Evolutionary conservation across 2,113 vertebrate species (phyloP), one percentile per base, ranked within the genome.

Genomic region (Poecile atricapillus): DNA sequence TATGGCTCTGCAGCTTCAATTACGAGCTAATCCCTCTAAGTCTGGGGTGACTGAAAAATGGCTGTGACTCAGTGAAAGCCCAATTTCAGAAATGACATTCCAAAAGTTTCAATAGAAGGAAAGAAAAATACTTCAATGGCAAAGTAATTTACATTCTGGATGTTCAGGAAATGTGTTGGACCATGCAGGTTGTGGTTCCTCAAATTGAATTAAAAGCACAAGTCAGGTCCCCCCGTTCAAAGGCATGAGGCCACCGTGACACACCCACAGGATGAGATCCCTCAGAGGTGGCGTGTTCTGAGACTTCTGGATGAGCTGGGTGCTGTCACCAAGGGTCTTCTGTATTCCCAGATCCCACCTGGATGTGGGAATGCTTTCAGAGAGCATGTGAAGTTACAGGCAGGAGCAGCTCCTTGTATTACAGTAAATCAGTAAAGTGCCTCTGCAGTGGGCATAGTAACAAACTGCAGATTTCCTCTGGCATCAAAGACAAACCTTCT

Each of bases 181-280:
- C 17, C 0, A 33, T 13, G 15, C 19, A 53, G 35, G 14, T 22
- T 50, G 5, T 17, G 83, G 35, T 43, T 44, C 44, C 43, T 63
- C 14, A 21, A 65, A 59, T 1, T 17, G 6, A 81, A 56, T 30
- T 4, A 60, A 43, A 22, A 58, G 78, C 21, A 62, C 15, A 52
- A 64, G 27, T 50, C 39, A 27, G 21, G 35, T 24, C 1, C 5
- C n/a, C 17, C 9, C 0, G 0, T n/a, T 37, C 16, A 39, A 83
- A 73, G 73, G 7, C 18, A 50, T 0, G 0, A 4, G 27, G 24
- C 4, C 37, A n/a, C n/a, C 19, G 13, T 2, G 14, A 90, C 55
- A 33, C 13, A 23, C 7, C 24, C 33, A 37, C 1, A 2, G 41
- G n/a, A 59, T 21, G 52, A 15, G 18, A 67, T 46, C 17, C 27